A percentile compares a stretch with the other conserved stretches of the same genome.
These are phyloP conservation scores for Xenopus borealis DNA, from an alignment of 2,113 vertebrate species.

Conservation along the genomic window DNA sequence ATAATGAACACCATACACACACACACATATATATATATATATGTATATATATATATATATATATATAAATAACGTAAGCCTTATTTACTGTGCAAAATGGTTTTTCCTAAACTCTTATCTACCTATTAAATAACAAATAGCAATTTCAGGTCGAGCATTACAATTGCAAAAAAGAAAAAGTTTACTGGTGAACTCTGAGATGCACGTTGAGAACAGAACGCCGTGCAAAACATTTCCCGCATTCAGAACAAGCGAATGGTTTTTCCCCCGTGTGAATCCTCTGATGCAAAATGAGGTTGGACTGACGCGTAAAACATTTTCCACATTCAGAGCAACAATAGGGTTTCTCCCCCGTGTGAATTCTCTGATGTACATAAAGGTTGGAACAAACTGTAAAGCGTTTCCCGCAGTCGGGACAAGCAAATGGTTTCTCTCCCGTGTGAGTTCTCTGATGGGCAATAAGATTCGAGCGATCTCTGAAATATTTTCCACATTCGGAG, in stretches of 20 bases:
- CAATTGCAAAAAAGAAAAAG: too few relatives aligned
- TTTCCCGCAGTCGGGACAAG: not conserved
- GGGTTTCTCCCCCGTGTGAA: not conserved
- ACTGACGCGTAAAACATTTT: not conserved
- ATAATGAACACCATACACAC: too few relatives aligned
- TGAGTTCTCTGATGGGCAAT: not conserved
- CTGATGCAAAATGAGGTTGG: not conserved
- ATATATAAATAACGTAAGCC: too few relatives aligned
- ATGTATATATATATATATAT: too few relatives aligned
- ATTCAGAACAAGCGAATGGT: constrained; percentile 3
- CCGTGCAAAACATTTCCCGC: not conserved
- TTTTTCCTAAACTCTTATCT: too few relatives aligned
- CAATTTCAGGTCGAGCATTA: too few relatives aligned
- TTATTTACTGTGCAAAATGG: too few relatives aligned
- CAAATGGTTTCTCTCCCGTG: not conserved
- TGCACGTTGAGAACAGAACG: not conserved
- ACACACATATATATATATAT: too few relatives aligned
- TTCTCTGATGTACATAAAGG: not conserved
- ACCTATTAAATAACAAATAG: too few relatives aligned
- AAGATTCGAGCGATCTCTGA: not conserved
- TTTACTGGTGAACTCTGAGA: not conserved
- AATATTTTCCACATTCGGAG: not conserved
- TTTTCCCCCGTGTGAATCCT: constrained; percentile 6
- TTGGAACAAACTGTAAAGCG: not conserved
- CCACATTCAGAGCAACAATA: not conserved